Percentiles rank a stretch among this genome's conserved stretches.
These are phyloP conservation scores for Onthophagus sagittarius DNA, from an alignment of 2,888 invertebrate species.

Conservation along the genomic window DNA sequence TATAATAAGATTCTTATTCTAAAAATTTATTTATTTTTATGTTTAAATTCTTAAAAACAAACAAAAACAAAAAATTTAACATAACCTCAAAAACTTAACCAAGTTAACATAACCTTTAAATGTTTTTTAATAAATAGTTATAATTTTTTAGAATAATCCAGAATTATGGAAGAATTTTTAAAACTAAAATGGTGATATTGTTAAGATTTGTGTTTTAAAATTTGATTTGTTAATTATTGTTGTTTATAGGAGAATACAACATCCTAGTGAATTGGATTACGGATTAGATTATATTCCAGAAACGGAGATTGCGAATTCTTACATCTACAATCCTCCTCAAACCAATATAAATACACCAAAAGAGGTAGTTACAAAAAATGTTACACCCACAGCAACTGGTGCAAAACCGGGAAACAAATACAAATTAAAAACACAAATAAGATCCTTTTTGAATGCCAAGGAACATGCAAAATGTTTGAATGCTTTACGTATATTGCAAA, in stretches of 20 bases:
- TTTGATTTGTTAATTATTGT: neutral
- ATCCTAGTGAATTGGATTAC: slow-evolving; percentile 18
- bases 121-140: neutral
- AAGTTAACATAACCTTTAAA: neutral
- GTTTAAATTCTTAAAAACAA: no score
- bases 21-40: no score
- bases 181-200: slow-evolving; percentile 19
- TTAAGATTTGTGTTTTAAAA: neutral
- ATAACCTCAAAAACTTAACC: neutral
- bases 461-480: slow-evolving; percentile 22
- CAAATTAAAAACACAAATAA: slow-evolving; percentile 4
- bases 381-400: neutral
- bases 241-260: slow-evolving; percentile 17
- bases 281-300: slow-evolving; percentile 19
- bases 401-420: slow-evolving; percentile 8
- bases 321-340: slow-evolving; percentile 9
- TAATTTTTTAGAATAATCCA: neutral
- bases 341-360: neutral
- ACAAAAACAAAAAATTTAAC: no score
- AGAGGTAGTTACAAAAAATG: neutral
- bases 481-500: slow-evolving; percentile 18
- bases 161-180: slow-evolving; percentile 19
- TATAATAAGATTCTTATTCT: no score
- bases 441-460: slow-evolving; percentile 10
- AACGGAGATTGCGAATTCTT: slow-evolving; percentile 18